A percentile compares a stretch with the other conserved stretches of the same genome.
Conservation (phyloP, 2,888 invertebrate species). For the Eilema depressum region DNA sequence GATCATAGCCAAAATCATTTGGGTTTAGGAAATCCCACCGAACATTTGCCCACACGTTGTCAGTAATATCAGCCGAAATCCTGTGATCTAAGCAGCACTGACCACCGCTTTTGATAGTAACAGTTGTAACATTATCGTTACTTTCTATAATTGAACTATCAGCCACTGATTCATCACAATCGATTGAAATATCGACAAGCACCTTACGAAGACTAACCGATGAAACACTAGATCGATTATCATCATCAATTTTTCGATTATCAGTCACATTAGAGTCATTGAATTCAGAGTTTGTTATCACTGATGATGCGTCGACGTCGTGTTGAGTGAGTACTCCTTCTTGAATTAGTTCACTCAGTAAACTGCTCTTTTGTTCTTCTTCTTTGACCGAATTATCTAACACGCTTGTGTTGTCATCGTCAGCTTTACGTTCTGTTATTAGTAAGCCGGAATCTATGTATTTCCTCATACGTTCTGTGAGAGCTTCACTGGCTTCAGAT, state of each 20-base stretch:
- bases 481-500: slow-evolving; percentile 81
- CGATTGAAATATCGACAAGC: slow-evolving; percentile 77
- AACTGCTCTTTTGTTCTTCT: slow-evolving; percentile 72
- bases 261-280: slow-evolving; percentile 64
- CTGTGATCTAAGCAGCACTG: slow-evolving; percentile 82
- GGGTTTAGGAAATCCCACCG: slow-evolving; percentile 83
- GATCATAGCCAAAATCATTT: slow-evolving; percentile 81
- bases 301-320: slow-evolving; percentile 79
- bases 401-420: slow-evolving; percentile 59
- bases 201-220: slow-evolving; percentile 75
- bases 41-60: slow-evolving; percentile 84
- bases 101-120: slow-evolving; percentile 74
- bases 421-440: slow-evolving; percentile 63
- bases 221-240: slow-evolving; percentile 68
- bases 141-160: slow-evolving; percentile 74
- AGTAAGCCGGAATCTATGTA: slow-evolving; percentile 83
- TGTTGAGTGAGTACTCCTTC: slow-evolving; percentile 81
- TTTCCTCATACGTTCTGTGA: slow-evolving; percentile 82
- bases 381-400: slow-evolving; percentile 60
- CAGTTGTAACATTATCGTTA: slow-evolving; percentile 76
- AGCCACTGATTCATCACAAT: slow-evolving; percentile 72
- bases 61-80: slow-evolving; percentile 79
- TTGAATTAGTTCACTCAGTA: slow-evolving; percentile 78
- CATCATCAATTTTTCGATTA: slow-evolving; percentile 73
- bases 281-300: slow-evolving; percentile 71